phyloP scores from a whole-genome alignment of 2,113 vertebrate genomes.

The Lasiurus borealis region DNA sequence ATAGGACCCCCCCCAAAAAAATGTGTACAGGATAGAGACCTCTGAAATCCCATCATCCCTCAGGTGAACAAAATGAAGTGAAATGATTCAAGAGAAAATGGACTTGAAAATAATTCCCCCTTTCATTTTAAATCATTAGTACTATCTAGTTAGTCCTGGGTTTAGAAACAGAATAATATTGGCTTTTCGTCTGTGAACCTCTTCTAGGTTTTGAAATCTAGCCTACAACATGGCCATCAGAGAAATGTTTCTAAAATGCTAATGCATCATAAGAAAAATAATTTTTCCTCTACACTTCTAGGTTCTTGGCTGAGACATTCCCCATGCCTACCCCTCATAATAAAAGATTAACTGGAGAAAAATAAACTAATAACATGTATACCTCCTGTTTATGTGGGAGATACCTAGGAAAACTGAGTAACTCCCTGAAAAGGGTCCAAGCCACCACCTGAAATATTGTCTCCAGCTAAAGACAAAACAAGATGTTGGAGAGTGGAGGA shows the following conservation, averaged over 20 bases:
- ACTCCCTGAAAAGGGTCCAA: background rate
- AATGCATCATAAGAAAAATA: background rate
- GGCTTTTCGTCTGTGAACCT: background rate
- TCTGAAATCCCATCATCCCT: background rate
- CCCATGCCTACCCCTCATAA: background rate
- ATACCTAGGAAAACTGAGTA: background rate
- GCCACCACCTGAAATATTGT: background rate
- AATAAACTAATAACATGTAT: background rate
- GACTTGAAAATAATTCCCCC: background rate
- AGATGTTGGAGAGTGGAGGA: background rate
- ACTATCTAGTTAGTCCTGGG: background rate
- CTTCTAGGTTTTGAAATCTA: slow-evolving; percentile 18
- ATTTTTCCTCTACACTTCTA: background rate
- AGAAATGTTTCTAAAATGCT: background rate
- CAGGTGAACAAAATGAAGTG: background rate
- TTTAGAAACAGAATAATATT: slow-evolving; percentile 1
- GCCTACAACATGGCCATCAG: background rate
- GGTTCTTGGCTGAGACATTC: background rate
- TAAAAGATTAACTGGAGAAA: background rate
- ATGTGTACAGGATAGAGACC: background rate
- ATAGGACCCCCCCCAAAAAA: background rate
- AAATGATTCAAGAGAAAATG: background rate
- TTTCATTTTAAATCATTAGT: background rate
- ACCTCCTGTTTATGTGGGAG: background rate
- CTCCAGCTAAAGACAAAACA: background rate